phyloP scores from a whole-genome alignment of 1,140 invertebrate genomes.

The Laupala kohalensis region DNA sequence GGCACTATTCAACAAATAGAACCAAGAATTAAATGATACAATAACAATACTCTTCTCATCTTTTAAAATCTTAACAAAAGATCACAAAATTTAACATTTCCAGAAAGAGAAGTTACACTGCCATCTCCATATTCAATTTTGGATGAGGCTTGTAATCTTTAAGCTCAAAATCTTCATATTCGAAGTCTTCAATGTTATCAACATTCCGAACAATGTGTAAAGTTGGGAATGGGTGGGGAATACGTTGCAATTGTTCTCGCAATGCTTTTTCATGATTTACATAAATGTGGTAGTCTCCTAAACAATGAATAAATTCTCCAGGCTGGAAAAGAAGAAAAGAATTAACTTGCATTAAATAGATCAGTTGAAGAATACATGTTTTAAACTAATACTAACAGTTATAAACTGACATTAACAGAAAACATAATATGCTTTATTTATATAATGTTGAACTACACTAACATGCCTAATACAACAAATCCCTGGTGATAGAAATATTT shows the following conservation, averaged over 20 bases:
- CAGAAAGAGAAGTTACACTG: slow-evolving; percentile 50
- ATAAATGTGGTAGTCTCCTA: slow-evolving; percentile 96
- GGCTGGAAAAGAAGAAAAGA: slow-evolving; percentile 39
- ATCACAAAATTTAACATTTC: background rate
- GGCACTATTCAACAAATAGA: background rate
- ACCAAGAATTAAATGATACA: background rate
- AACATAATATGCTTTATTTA: too few relatives aligned
- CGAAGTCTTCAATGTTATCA: slow-evolving; percentile 79
- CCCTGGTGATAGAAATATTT: too few relatives aligned
- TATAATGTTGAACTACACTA: too few relatives aligned
- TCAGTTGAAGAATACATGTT: too few relatives aligned
- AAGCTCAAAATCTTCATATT: slow-evolving; percentile 76
- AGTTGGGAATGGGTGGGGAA: slow-evolving; percentile 72
- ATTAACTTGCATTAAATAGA: background rate
- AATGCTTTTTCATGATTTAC: slow-evolving; percentile 80
- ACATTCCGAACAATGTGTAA: slow-evolving; percentile 60
- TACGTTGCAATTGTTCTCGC: slow-evolving; percentile 66
- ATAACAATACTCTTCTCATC: too few relatives aligned
- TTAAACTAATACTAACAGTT: too few relatives aligned
- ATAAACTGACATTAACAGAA: too few relatives aligned
- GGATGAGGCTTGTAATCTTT: slow-evolving; percentile 79
- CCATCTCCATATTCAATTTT: slow-evolving; percentile 93
- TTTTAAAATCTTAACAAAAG: background rate
- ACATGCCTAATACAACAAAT: too few relatives aligned
- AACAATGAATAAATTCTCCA: slow-evolving; percentile 90